Conservation (phyloP, 2,797 vertebrate genomes). For the Poecilia wingei region DNA sequence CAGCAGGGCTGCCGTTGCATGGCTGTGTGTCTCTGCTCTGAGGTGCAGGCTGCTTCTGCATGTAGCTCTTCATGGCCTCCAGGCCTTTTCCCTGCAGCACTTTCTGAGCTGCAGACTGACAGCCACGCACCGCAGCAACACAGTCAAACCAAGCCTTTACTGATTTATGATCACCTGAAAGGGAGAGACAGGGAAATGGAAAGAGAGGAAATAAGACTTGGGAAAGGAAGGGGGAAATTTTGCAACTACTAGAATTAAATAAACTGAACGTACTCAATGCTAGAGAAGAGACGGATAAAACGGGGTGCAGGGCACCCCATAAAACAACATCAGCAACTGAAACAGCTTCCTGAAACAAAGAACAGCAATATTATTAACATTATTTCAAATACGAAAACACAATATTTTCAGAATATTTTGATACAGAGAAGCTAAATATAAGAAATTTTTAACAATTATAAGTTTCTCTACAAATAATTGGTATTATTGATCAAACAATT, state of each 20-base stretch:
- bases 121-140: conserved; percentile 77
- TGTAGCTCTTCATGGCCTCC: conserved; percentile 81
- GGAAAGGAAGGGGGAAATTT: background rate
- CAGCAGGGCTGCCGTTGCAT: conserved; percentile 77
- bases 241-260: background rate
- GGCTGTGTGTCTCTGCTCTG: conserved; percentile 63
- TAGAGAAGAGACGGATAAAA: conserved; percentile 79
- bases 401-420: background rate
- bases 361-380: conserved; percentile 13
- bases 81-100: conserved; percentile 82
- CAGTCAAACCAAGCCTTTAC: conserved; percentile 87
- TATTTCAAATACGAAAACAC: background rate
- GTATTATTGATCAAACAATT: background rate
- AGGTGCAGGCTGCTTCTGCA: conserved; percentile 86
- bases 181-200: background rate
- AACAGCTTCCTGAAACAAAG: conserved; percentile 78
- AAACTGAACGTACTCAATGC: conserved; percentile 64
- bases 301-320: conserved; percentile 86
- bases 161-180: conserved; percentile 77
- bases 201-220: background rate
- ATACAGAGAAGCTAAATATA: background rate
- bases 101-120: conserved; percentile 78
- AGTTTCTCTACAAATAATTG: background rate
- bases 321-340: conserved; percentile 89
- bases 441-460: background rate